Evolutionary conservation across 2,888 invertebrate genomes (phyloP).

Genomic region (Lithophane semibrunnea): DNA sequence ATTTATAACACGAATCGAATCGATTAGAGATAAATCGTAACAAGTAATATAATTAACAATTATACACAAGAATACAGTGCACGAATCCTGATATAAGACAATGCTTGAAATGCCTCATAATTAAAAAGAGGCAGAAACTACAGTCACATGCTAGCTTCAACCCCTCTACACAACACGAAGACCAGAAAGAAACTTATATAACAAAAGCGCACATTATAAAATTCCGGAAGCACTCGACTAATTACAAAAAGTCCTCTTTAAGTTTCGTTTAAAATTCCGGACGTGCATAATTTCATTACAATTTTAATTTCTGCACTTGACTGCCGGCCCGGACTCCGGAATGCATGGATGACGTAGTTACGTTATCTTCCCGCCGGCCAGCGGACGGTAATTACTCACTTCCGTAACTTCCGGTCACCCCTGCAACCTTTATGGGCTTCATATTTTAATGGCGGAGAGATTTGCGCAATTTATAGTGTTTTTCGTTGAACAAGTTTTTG

Average conservation of each 20-base stretch:
- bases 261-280: constrained; percentile 54
- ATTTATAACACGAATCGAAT: no score
- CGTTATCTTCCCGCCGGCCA: constrained; percentile 52
- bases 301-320: constrained; percentile 36
- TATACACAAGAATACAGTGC: no score
- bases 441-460: constrained; percentile 59
- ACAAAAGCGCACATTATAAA: constrained; percentile 19
- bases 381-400: constrained; percentile 59
- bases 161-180: background rate
- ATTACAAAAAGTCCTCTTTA: constrained; percentile 49
- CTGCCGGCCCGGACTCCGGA: constrained; percentile 12
- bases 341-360: constrained; percentile 53
- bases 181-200: constrained; percentile 1
- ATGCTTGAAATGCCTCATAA: background rate
- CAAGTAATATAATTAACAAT: no score
- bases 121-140: background rate
- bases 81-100: background rate
- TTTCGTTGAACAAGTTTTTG: constrained; percentile 47
- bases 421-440: constrained; percentile 47
- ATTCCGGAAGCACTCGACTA: constrained; percentile 37
- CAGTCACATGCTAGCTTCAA: background rate
- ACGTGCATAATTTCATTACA: constrained; percentile 53
- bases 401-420: constrained; percentile 56
- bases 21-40: no score
- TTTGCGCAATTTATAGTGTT: constrained; percentile 56